Evolutionary conservation across 2,797 vertebrate genomes (phyloP).

Genomic region (Crax fasciolata): DNA sequence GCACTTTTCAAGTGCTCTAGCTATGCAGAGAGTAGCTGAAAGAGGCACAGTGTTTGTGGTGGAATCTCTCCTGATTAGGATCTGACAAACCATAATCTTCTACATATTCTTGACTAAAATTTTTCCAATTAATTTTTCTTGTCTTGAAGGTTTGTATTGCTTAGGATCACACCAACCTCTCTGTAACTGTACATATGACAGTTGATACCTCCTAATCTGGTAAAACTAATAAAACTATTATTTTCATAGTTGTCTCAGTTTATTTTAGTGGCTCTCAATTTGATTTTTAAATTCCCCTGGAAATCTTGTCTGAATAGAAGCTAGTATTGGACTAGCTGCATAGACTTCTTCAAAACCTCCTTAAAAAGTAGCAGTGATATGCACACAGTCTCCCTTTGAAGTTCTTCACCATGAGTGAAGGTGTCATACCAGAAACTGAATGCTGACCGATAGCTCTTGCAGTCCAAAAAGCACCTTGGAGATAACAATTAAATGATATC

Average conservation of each 20-base stretch:
- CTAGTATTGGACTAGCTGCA: not conserved
- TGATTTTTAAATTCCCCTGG: not conserved
- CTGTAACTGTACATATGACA: not conserved
- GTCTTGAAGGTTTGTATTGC: not conserved
- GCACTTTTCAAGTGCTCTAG: not conserved
- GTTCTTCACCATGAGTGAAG: not conserved
- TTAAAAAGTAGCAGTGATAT: not conserved
- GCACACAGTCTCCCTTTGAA: not conserved
- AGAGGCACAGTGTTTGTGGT: not conserved
- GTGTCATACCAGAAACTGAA: not conserved
- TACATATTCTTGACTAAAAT: not conserved
- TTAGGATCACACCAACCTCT: not conserved
- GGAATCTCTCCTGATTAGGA: not conserved
- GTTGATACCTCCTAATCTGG: not conserved
- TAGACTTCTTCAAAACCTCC: not conserved
- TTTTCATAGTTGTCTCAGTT: not conserved
- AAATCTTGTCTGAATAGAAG: conserved; percentile 23
- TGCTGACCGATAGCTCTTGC: accelerated
- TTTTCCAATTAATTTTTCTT: not conserved
- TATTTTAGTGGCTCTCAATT: not conserved
- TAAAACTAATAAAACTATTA: not conserved
- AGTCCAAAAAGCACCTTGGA: not conserved
- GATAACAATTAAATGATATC: not conserved
- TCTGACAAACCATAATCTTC: not conserved
- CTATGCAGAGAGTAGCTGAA: conserved; percentile 22